Evolutionary conservation across 2,797 vertebrate genomes (phyloP).

Genomic region (Argyrosomus regius): DNA sequence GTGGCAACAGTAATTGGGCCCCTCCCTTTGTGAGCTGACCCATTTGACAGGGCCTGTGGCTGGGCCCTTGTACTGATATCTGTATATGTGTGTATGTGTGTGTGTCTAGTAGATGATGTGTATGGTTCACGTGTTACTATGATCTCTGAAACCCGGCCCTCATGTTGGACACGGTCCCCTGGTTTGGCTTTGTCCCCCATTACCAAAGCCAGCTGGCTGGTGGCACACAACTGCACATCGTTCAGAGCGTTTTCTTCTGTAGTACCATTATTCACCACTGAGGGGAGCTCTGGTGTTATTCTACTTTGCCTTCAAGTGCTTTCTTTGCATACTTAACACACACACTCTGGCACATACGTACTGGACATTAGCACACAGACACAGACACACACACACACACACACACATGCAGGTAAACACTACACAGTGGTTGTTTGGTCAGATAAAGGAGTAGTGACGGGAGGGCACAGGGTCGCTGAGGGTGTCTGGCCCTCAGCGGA

Average conservation of each 20-base stretch:
- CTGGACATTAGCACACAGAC: slow-evolving; percentile 31
- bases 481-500: slow-evolving; percentile 71
- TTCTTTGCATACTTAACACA: slow-evolving; percentile 69
- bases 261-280: slow-evolving; percentile 58
- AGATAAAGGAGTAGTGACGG: slow-evolving; percentile 78
- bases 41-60: slow-evolving; percentile 61
- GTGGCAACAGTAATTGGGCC: slow-evolving; percentile 71
- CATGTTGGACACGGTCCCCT: slow-evolving; percentile 75
- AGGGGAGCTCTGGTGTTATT: slow-evolving; percentile 81
- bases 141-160: slow-evolving; percentile 74
- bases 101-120: slow-evolving; percentile 69
- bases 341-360: slow-evolving; percentile 40
- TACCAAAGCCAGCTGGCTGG: slow-evolving; percentile 78
- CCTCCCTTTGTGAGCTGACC: slow-evolving; percentile 67
- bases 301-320: slow-evolving; percentile 22
- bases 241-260: slow-evolving; percentile 16
- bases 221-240: slow-evolving; percentile 45
- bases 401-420: slow-evolving; percentile 51
- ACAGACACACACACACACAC: slow-evolving; percentile 32
- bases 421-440: slow-evolving; percentile 77
- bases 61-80: slow-evolving; percentile 57
- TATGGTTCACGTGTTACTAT: slow-evolving; percentile 70
- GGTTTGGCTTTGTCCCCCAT: slow-evolving; percentile 74
- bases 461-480: slow-evolving; percentile 75
- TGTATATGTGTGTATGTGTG: slow-evolving; percentile 52